Conservation (phyloP, 2,888 invertebrate species). For the Euzophera pinguis region DNA sequence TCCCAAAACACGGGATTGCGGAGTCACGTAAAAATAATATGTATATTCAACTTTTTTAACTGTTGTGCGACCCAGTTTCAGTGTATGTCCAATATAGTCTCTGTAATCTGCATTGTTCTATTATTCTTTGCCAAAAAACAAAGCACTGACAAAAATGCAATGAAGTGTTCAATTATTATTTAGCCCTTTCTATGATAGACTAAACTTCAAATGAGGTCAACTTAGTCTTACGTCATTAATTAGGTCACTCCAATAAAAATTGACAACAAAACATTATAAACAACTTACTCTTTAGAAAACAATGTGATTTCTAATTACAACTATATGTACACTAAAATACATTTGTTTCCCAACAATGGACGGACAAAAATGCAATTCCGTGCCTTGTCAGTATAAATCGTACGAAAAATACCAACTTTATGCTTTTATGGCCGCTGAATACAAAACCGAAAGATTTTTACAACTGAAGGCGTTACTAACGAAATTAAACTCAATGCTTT, state of each 20-base stretch:
- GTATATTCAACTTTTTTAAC: no score
- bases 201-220: no score
- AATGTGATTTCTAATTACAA: conserved; percentile 34
- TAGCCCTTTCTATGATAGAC: no score
- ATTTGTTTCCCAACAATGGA: conserved; percentile 50
- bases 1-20: no score
- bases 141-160: no score
- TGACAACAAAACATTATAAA: neutral
- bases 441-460: conserved; percentile 8
- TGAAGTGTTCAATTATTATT: no score
- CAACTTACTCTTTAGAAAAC: conserved; percentile 2
- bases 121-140: no score
- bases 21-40: no score
- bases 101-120: no score
- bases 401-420: conserved; percentile 61
- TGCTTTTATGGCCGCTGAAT: conserved; percentile 40
- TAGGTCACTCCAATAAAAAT: neutral
- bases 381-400: conserved; percentile 69
- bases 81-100: no score
- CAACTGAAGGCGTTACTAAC: neutral
- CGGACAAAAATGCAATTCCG: conserved; percentile 61
- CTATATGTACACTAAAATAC: conserved; percentile 40
- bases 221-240: neutral
- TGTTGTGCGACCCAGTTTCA: no score
- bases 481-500: conserved; percentile 17